Evolutionary conservation across 2,113 vertebrate species (phyloP).

Genomic region (Otus sunia): DNA sequence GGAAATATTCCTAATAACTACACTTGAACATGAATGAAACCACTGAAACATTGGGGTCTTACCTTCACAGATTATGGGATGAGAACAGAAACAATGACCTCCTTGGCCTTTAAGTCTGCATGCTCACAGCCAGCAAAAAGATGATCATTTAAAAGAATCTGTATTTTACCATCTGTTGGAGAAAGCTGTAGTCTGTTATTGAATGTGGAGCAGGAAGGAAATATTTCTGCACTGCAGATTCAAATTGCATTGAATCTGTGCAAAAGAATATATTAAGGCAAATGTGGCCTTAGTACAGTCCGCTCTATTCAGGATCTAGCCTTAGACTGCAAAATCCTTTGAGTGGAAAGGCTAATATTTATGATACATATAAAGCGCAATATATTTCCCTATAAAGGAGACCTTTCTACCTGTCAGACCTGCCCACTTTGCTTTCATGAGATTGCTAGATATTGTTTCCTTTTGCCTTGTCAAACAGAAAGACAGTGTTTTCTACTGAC

Average conservation of each 20-base stretch:
- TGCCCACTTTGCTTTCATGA: background rate
- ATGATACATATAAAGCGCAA: background rate
- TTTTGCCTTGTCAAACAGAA: background rate
- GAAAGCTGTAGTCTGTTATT: background rate
- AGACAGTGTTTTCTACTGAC: background rate
- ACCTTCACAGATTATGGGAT: conserved; percentile 78
- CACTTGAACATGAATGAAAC: background rate
- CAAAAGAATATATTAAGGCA: background rate
- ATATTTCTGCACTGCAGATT: background rate
- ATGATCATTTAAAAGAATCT: conserved; percentile 73
- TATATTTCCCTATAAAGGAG: background rate
- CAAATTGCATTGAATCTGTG: background rate
- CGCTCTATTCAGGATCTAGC: background rate
- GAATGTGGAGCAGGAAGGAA: background rate
- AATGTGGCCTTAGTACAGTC: background rate
- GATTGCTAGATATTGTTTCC: background rate
- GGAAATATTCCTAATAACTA: background rate
- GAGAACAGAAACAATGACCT: conserved; percentile 76
- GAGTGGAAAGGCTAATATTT: background rate
- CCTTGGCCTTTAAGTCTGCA: conserved; percentile 71
- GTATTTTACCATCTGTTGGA: conserved; percentile 52
- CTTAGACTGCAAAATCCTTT: background rate
- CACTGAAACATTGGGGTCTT: background rate
- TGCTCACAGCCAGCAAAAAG: conserved; percentile 78
- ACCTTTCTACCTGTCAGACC: background rate